Evolutionary conservation across 2,888 invertebrate genomes (phyloP), one percentile per base, ranked within the genome.

Genomic region (Pristionchus exspectatus): DNA sequence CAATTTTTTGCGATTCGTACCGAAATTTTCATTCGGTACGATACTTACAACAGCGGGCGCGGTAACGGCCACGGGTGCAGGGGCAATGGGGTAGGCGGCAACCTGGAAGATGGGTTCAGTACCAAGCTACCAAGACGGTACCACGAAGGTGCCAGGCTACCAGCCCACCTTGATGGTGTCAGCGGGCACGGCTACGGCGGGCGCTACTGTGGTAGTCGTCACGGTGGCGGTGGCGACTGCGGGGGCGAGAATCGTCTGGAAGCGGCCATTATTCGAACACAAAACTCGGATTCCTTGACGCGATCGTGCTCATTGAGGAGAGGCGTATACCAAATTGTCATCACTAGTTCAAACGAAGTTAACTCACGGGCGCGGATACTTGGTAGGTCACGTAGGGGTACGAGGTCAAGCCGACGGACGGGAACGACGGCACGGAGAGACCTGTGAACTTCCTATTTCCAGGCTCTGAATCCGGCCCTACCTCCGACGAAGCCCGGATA

Each of bases 341-440:
- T 63, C 63, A 24, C 10, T 63, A 63, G 24, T 7, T 50, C 12
- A 9, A 50, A 50, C 44, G 4, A 4, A 14, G n/a, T 63, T 14
- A 18, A 85, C 84, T 85, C 59, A 85, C 84, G 24, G 84, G 84
- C 14, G 84, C 84, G 33, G 84, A 85, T 21, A 85, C 84, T 33
- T 50, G 50, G 33, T 85, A 85, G 59, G 84, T 85, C 33, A 50
- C 50, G 59, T 85, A 85, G 59, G 84, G 59, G 56, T 30, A 74
- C 33, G 38, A 85, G 33, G 84, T 18, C 54, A 81, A 81, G n/a
- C 81, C 81, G 54, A 81, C 18, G 4, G 81, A 81, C 10, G 50
- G 50, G 21, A 44, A 81, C 7, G 44, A 12, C 12, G 81, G 81
- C 50, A 81, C 81, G 4, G n/a, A 44, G 50, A 81, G 27, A 14